Base-by-base conservation (phyloP, 2,888 invertebrate genomes). In the Leptinotarsa rubiginosa region DNA sequence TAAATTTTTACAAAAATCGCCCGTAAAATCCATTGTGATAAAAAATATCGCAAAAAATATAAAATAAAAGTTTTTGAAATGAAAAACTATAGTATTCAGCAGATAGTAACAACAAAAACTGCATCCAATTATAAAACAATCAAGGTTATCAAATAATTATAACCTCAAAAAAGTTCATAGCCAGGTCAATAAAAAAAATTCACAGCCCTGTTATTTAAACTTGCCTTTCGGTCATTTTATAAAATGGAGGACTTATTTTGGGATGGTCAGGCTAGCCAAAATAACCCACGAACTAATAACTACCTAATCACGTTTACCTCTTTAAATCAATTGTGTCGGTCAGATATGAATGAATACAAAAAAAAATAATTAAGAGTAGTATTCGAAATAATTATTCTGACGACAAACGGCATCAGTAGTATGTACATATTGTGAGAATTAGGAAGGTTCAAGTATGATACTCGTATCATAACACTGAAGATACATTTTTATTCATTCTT, bases 91-190 rank as follows among this genome's bases (percentile, higher is more conserved):
- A 62, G 7, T 15, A 62, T 25, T n/a, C 25, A 62, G 31, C 31
- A n/a, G 5, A 41, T n/a, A 25, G 31, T 7, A 62, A 31, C 7
- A 62, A 62, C 20, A 62, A 41, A 31, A 62, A 62, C 62, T 54
- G 54, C 52, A 22, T 50, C 69, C 69, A 52, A 74, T 66, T 59
- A 75, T 69, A 69, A 69, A 69, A 47, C 41, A 52, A 75, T 72
- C 75, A 66, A 72, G 67, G 65, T 68, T 41, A 56, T 62, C 62
- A 59, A 47, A 22, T 15, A 54, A 70, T 70, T 68, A 10, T 41
- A 70, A 73, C 64, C 69, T 31, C 16, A 22, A 4, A 22, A 52
- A 68, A 41, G 54, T 65, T 64, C 49, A 47, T 56, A 68, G 52
- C 70, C 52, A 64, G 68, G 71, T 56, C 59, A 73, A 56, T 47